Conservation (phyloP, 2,797 vertebrate species). For the Neoniphon sammara region DNA sequence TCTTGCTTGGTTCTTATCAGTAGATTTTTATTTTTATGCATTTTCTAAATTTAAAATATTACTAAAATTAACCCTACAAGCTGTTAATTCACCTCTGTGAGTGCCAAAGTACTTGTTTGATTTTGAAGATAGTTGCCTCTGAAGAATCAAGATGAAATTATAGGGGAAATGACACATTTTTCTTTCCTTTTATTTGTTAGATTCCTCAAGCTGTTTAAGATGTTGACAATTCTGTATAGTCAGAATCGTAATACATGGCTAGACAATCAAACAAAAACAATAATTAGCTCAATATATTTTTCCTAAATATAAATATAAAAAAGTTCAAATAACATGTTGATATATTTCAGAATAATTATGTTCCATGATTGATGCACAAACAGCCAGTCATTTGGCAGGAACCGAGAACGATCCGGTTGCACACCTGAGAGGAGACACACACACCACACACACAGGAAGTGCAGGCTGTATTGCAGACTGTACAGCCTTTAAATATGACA, state of each 20-base stretch:
- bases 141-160: background rate
- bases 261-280: too few relatives aligned
- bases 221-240: slow-evolving; percentile 58
- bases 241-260: slow-evolving; percentile 23
- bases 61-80: slow-evolving; percentile 18
- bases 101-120: background rate
- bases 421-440: too few relatives aligned
- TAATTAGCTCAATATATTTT: too few relatives aligned
- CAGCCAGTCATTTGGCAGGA: too few relatives aligned
- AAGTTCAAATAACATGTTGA: too few relatives aligned
- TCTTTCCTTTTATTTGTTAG: background rate
- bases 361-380: too few relatives aligned
- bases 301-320: too few relatives aligned
- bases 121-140: slow-evolving; percentile 22
- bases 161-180: background rate
- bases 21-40: background rate
- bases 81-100: background rate
- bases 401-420: too few relatives aligned
- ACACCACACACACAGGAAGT: too few relatives aligned
- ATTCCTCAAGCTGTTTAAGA: slow-evolving; percentile 36
- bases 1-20: background rate
- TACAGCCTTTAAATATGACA: too few relatives aligned
- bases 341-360: too few relatives aligned
- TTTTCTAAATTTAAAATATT: slow-evolving; percentile 6
- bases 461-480: too few relatives aligned